Conservation (phyloP, 2,797 vertebrate genomes). For the Hemitrygon akajei region DNA sequence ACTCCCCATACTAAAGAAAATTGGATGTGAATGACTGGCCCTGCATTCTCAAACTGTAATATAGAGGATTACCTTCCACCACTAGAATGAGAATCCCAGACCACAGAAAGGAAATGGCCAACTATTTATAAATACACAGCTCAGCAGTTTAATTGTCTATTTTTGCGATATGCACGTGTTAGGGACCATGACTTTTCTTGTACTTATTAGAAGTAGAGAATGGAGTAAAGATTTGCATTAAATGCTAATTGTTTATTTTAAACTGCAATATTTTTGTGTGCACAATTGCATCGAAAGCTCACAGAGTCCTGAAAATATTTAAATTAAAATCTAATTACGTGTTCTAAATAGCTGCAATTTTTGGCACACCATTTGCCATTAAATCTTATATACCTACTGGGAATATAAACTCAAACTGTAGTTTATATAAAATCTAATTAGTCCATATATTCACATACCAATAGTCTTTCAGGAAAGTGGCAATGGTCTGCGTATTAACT, state of each 20-base stretch:
- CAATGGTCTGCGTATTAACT: not conserved
- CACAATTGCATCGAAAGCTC: not conserved
- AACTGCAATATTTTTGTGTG: not conserved
- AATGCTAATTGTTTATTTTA: conserved; percentile 7
- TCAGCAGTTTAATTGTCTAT: conserved; percentile 56
- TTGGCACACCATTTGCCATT: not conserved
- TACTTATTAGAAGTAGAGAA: not conserved
- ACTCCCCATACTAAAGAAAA: conserved; percentile 45
- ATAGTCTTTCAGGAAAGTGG: not conserved
- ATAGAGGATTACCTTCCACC: conserved; percentile 61
- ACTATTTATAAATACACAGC: conserved; percentile 84
- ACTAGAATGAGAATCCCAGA: conserved; percentile 85
- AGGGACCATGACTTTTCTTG: not conserved
- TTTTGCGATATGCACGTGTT: not conserved
- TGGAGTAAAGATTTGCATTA: conserved; percentile 1
- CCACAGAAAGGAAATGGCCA: conserved; percentile 70
- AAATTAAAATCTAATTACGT: conserved; percentile 30
- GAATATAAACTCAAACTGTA: not conserved
- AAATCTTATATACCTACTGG: conserved; percentile 1
- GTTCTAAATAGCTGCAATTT: not conserved
- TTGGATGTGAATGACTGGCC: conserved; percentile 48
- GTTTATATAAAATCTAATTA: conserved; percentile 20
- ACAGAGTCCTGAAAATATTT: conserved; percentile 4
- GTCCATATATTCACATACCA: not conserved
- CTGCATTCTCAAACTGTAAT: conserved; percentile 47